phyloP scores from a whole-genome alignment of 92 coral and sea anemone genomes.

The Porites cylindrica region DNA sequence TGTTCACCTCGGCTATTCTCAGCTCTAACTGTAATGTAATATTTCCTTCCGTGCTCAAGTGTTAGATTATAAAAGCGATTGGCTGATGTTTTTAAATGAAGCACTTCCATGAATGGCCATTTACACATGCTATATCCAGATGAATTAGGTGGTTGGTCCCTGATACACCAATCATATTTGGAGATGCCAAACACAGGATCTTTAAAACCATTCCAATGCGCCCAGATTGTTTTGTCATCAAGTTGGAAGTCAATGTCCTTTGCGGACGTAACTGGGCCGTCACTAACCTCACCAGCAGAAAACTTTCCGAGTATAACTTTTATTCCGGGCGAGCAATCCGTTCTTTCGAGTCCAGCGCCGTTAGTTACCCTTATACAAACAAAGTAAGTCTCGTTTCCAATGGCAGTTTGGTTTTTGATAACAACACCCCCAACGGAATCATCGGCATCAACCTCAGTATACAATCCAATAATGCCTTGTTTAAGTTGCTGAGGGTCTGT shows the following conservation, averaged over 20 bases:
- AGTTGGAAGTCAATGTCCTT: slow-evolving; percentile 94
- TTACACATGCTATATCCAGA: slow-evolving; percentile 58
- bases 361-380: slow-evolving; percentile 91
- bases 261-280: slow-evolving; percentile 70
- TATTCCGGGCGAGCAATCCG: slow-evolving; percentile 85
- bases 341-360: slow-evolving; percentile 90
- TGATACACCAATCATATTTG: slow-evolving; percentile 91
- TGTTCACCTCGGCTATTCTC: slow-evolving; percentile 81
- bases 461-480: slow-evolving; percentile 35
- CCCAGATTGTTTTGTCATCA: slow-evolving; percentile 95
- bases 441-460: slow-evolving; percentile 57
- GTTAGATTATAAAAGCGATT: slow-evolving; percentile 89
- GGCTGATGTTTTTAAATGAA: slow-evolving; percentile 65
- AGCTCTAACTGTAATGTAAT: slow-evolving; percentile 91
- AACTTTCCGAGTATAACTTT: slow-evolving; percentile 79
- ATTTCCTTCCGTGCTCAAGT: slow-evolving; percentile 84
- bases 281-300: slow-evolving; percentile 88
- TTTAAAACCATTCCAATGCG: slow-evolving; percentile 90
- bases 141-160: slow-evolving; percentile 57
- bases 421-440: slow-evolving; percentile 86
- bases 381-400: slow-evolving; percentile 77
- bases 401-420: slow-evolving; percentile 74
- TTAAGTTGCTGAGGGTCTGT: slow-evolving; percentile 37
- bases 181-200: slow-evolving; percentile 91
- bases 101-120: slow-evolving; percentile 68